phyloP scores from a whole-genome alignment of 1,140 invertebrate species.

The Chironomus tepperi region DNA sequence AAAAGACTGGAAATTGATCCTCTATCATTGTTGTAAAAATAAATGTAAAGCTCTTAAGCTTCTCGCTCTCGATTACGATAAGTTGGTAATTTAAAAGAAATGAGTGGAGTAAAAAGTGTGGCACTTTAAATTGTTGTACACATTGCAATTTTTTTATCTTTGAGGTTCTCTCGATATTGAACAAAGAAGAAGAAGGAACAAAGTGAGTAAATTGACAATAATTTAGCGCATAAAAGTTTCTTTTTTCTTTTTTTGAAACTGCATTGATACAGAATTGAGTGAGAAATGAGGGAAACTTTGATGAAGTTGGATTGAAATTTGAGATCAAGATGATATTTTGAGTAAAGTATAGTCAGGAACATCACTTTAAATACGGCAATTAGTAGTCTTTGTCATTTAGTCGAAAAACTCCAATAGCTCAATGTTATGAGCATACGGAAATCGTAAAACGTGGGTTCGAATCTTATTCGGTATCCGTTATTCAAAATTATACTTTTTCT shows the following conservation, averaged over 20 bases:
- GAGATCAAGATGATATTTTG: no score
- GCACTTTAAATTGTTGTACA: conserved; percentile 1
- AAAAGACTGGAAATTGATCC: conserved; percentile 7
- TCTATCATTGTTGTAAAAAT: conserved; percentile 7
- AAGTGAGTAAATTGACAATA: not conserved
- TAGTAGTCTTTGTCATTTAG: no score
- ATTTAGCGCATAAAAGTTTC: not conserved
- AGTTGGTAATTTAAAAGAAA: not conserved
- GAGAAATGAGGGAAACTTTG: no score
- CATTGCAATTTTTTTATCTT: conserved; percentile 1
- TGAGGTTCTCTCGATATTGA: not conserved
- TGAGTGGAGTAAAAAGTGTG: not conserved
- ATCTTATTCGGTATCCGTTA: no score
- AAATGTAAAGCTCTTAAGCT: conserved; percentile 13
- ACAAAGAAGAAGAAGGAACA: no score
- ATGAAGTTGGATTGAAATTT: no score
- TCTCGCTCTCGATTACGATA: conserved; percentile 6
- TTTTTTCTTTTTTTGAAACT: not conserved
- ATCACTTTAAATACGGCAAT: no score
- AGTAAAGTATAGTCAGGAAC: no score
- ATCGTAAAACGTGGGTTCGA: no score
- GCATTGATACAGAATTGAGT: not conserved
- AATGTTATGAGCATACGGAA: no score
- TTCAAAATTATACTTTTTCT: no score
- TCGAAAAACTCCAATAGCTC: no score